A percentile compares a stretch with the other conserved stretches of the same genome.
These are phyloP conservation scores for Nycticebus coucang DNA, from an alignment of 2,113 vertebrate genomes.

Conservation along the genomic window DNA sequence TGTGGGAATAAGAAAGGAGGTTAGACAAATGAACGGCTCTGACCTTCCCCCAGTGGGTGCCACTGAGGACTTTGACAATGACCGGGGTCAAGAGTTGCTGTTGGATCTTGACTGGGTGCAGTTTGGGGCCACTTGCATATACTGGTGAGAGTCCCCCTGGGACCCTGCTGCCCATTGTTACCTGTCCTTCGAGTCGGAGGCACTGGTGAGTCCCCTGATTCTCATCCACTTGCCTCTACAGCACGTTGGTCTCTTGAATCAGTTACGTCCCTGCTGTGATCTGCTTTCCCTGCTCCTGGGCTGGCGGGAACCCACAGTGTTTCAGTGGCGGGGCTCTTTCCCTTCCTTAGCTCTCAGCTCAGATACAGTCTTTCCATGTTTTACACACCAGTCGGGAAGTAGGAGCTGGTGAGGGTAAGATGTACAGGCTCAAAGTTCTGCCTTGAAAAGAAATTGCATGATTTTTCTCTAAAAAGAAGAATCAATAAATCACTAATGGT, in stretches of 20 bases:
- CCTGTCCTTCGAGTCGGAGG: background rate
- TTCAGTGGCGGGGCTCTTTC: background rate
- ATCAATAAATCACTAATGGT: constrained; percentile 50
- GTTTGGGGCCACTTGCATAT: background rate
- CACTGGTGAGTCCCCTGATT: background rate
- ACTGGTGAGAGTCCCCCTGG: background rate
- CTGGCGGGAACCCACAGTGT: background rate
- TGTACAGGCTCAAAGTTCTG: background rate
- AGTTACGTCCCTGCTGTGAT: background rate
- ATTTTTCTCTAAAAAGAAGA: constrained; percentile 63
- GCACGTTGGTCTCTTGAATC: background rate
- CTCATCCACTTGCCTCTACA: background rate
- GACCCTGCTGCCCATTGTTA: background rate
- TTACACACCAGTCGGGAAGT: background rate
- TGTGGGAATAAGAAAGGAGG: background rate
- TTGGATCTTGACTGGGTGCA: background rate
- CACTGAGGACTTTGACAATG: background rate
- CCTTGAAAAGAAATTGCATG: constrained; percentile 24
- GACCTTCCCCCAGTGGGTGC: too few relatives aligned
- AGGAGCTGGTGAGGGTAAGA: background rate
- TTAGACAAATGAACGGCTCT: background rate
- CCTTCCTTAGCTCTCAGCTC: background rate
- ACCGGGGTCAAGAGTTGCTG: background rate
- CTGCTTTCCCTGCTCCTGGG: background rate
- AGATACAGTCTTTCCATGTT: background rate